These are phyloP conservation scores for Antheraea assamensis DNA, from an alignment of 2,888 invertebrate genomes.

Conservation along the genomic window DNA sequence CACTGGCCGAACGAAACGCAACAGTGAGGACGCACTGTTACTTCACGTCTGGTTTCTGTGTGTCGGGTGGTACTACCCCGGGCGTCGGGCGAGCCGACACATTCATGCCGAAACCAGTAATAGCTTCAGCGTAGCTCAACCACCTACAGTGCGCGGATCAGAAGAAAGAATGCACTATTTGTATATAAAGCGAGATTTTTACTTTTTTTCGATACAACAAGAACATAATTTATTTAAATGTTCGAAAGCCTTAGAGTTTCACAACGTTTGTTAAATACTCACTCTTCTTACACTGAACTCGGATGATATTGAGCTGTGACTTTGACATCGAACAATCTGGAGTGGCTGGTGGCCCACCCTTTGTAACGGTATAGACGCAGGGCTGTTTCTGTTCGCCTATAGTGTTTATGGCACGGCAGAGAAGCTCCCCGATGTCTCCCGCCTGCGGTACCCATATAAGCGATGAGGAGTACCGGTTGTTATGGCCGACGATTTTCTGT, in stretches of 20 bases:
- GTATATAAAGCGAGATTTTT: no score
- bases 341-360: constrained; percentile 52
- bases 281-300: constrained; percentile 62
- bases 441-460: constrained; percentile 59
- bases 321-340: constrained; percentile 53
- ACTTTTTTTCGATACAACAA: no score
- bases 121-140: no score
- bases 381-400: constrained; percentile 65
- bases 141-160: no score
- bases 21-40: no score
- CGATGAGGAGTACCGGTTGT: constrained; percentile 55
- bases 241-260: not conserved
- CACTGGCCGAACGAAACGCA: no score
- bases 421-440: constrained; percentile 54
- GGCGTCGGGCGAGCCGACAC: no score
- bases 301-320: constrained; percentile 42
- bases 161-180: no score
- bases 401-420: constrained; percentile 60
- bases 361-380: constrained; percentile 50
- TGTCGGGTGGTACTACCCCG: no score
- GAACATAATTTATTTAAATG: no score
- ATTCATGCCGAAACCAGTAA: no score
- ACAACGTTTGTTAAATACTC: constrained; percentile 4
- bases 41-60: no score
- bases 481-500: constrained; percentile 56